Base-by-base conservation (phyloP, 2,888 invertebrate species). In the Acanthosepion lycidas region DNA sequence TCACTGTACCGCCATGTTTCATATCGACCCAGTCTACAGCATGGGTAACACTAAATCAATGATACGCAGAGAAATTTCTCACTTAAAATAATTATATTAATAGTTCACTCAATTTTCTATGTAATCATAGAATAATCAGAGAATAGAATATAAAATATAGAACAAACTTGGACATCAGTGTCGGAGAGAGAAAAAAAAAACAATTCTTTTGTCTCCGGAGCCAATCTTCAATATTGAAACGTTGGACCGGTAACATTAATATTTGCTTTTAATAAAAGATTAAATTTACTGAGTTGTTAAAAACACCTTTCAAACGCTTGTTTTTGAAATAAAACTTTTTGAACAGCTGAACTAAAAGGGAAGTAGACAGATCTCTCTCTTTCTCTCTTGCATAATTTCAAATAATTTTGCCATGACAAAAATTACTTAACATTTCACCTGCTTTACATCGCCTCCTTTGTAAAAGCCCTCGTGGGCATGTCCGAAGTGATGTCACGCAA, bases 41-140 rank as follows among this genome's bases (percentile, higher is more conserved):
- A 78, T n/a, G 78, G n/a, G 12, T n/a, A 78, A 78, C 78, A n/a
- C 78, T 78, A 78, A 78, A 78, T 78, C 78, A 78, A 78, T 78
- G n/a, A n/a, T 33, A 78, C 78, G 9, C 12, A 23, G 23, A 78
- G n/a, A 33, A 78, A 78, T n/a, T 78, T 78, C 78, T n/a, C 78
- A 78, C 78, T 78, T 78, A 15, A 78, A 78, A 78, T 78, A 78
- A 78, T 78, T 78, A 33, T 78, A 78, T 78, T 78, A 78, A 78
- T 78, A 33, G n/a, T 78, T 78, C 78, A n/a, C n/a, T 78, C 78
- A 78, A 78, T 78, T 78, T 78, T 78, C 78, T 78, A 15, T 78
- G 5, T n/a, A 33, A 78, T n/a, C n/a, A 78, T 78, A 5, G 18
- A 15, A n/a, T 78, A 78, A 78, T 33, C n/a, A 78, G 33, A 78